phyloP scores from a whole-genome alignment of 2,888 invertebrate genomes.

The Pachycephus smyrnensis region DNA sequence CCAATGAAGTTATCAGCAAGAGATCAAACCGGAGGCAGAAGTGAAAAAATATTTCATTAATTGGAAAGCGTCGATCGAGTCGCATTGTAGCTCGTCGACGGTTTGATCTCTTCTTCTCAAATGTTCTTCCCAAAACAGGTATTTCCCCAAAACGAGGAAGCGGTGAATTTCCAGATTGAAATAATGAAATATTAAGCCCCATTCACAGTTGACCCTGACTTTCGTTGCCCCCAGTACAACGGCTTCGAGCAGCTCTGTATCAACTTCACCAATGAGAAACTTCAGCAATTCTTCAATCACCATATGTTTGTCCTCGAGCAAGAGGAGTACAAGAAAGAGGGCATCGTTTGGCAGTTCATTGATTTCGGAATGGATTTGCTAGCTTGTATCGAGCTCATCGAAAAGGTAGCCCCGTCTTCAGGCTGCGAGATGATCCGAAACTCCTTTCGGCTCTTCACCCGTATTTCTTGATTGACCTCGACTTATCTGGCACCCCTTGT shows the following conservation, averaged over 20 bases:
- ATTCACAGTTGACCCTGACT: slow-evolving; percentile 21
- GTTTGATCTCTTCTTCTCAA: neutral
- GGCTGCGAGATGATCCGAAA: slow-evolving; percentile 1
- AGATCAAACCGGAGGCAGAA: neutral
- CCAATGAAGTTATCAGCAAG: neutral
- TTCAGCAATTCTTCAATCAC: slow-evolving; percentile 99
- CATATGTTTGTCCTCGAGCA: slow-evolving; percentile 99
- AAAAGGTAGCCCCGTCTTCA: slow-evolving; percentile 81
- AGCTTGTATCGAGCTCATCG: slow-evolving; percentile 98
- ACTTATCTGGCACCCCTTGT: neutral
- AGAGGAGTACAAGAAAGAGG: slow-evolving; percentile 98
- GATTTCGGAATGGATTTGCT: slow-evolving; percentile 99
- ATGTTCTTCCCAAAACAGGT: neutral
- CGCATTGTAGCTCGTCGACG: neutral
- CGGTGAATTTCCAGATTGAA: neutral
- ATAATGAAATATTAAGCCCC: neutral
- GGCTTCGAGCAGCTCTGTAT: slow-evolving; percentile 99
- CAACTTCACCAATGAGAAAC: slow-evolving; percentile 99
- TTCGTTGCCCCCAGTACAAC: slow-evolving; percentile 78
- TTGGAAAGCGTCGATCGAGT: neutral
- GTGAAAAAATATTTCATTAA: neutral
- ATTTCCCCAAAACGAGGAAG: neutral
- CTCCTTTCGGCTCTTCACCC: neutral
- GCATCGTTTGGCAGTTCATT: slow-evolving; percentile 98
- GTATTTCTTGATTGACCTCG: neutral